Percentiles rank a stretch among this genome's conserved stretches.
Conservation (phyloP, 1,140 invertebrate species). For the Conus ventricosus region DNA sequence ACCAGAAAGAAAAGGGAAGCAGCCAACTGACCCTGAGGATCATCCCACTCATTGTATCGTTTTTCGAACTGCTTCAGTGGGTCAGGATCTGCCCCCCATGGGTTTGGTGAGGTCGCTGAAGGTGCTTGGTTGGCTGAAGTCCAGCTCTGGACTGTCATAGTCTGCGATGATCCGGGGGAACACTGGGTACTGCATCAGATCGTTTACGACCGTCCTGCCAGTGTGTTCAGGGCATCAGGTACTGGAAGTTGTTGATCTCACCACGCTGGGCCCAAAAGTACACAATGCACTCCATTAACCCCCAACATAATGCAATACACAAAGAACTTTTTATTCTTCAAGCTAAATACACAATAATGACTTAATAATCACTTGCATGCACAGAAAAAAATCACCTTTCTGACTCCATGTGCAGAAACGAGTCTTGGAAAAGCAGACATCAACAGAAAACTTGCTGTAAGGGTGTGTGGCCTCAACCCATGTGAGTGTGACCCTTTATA, state of each 20-base stretch:
- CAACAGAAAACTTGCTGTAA: no score
- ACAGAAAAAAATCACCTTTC: no score
- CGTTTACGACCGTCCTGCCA: slow-evolving; percentile 93
- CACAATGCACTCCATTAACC: not conserved
- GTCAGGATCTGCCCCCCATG: slow-evolving; percentile 97
- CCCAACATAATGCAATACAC: not conserved
- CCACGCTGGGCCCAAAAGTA: slow-evolving; percentile 83
- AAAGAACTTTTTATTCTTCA: not conserved
- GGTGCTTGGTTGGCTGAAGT: slow-evolving; percentile 89
- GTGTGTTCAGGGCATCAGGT: slow-evolving; percentile 98
- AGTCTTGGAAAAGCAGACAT: no score
- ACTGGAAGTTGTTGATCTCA: slow-evolving; percentile 99
- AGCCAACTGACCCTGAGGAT: slow-evolving; percentile 83
- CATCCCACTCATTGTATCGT: slow-evolving; percentile 96
- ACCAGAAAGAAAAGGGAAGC: no score
- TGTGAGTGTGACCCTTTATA: no score
- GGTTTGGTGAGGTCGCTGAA: slow-evolving; percentile 97
- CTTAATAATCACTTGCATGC: no score
- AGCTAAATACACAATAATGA: not conserved
- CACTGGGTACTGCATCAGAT: slow-evolving; percentile 93
- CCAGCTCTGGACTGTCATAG: slow-evolving; percentile 89
- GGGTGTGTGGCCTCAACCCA: no score
- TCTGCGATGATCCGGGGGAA: slow-evolving; percentile 93
- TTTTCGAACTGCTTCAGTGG: slow-evolving; percentile 97
- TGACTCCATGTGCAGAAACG: no score